Evolutionary conservation across 2,888 invertebrate species (phyloP), one percentile per base, ranked within the genome.

Genomic region (Acleris emargana): DNA sequence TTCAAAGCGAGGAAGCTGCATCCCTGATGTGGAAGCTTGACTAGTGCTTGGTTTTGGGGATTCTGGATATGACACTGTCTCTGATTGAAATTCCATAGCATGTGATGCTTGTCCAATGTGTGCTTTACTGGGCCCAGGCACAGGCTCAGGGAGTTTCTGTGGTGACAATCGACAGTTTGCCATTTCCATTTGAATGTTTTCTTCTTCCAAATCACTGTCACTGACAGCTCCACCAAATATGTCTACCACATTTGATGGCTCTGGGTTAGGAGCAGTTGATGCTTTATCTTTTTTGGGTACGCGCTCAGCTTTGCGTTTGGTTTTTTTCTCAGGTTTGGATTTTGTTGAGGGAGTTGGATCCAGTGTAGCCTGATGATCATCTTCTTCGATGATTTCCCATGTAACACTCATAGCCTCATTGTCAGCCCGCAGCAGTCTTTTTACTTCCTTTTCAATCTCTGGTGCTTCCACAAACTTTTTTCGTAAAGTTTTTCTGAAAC

Each of bases 391-490:
- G 0, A 98, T 95, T 81, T 98, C 98, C 95, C 96, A 98, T 68
- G 95, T 96, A 0, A 98, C 96, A 78, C 95, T 95, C 0, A 96
- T 96, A 1, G 99, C 99, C 83, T 99, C 99, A 80, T 98, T 97
- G 81, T 99, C 99, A 43, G 96, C 96, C 70, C 98, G 93, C 9
- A 99, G 91, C 62, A 99, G 89, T 47, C 98, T 93, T 83, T 99
- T 98, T 0, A 99, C 98, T 92, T 99, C 99, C 83, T 99, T 99
- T 82, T 99, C 99, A 71, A 99, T 98, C 91, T 99, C 99, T 0
- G 99, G 99, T 25, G 98, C 97, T 88, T 99, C 99, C 1, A 97
- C 97, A 88, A 97, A 97, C 88, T 99, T 99, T 86, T 99, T 99
- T 83, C 97, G 98, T 32, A 99, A 85, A 0, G 98, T 99, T 91